Conservation (phyloP, 2,113 vertebrate species). For the pig (Sus scrofa) region T2T-Sscrofa CM000819.6:96181001-96181500, state of each 20-base stretch:
- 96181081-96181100: too few species aligned
- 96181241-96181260: neutral
- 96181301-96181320: neutral
- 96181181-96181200: neutral
- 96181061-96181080: too few species aligned
- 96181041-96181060: too few species aligned
- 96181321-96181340: neutral
- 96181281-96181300: constrained; percentile 19
- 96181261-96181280: neutral
- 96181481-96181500: neutral
- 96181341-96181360: neutral
- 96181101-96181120: too few species aligned
- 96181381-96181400: constrained; percentile 44
- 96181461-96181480: neutral
- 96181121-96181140: neutral
- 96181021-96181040: too few species aligned
- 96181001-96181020: too few species aligned
- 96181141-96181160: neutral
- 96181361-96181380: neutral
- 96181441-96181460: neutral
- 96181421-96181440: constrained; percentile 69
- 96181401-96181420: constrained; percentile 1
- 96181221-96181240: neutral
- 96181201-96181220: neutral
- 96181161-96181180: neutral